These are phyloP conservation scores for Ennomos quercinarius DNA, from an alignment of 2,888 invertebrate species.

Conservation along the genomic window DNA sequence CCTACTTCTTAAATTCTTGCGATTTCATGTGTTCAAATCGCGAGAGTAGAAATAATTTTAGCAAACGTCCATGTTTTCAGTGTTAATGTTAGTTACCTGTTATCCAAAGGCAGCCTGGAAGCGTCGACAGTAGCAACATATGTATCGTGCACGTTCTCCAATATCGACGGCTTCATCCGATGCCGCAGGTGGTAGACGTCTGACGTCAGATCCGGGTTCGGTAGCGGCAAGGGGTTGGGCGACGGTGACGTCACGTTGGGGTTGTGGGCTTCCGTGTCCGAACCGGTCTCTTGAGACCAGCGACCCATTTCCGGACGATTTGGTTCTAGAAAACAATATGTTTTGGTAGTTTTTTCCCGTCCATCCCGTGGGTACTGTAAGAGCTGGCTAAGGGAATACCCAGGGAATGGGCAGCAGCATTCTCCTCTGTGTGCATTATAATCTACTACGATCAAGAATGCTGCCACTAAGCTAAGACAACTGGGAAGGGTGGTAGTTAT, in stretches of 20 bases:
- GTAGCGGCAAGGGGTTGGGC: conserved; percentile 90
- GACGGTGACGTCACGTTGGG: conserved; percentile 67
- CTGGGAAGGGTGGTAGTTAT: no score
- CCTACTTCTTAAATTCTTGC: no score
- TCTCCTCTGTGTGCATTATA: no score
- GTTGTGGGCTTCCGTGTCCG: conserved; percentile 88
- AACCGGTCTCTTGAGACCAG: conserved; percentile 93
- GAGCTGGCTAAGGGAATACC: no score
- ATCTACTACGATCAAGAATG: no score
- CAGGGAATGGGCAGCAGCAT: no score
- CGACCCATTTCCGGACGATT: conserved; percentile 78
- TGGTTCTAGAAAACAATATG: conserved; percentile 47
- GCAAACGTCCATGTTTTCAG: no score
- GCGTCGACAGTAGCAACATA: conserved; percentile 81
- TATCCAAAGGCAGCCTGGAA: conserved; percentile 71
- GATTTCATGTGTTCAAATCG: no score
- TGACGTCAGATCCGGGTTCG: conserved; percentile 91
- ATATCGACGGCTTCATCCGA: conserved; percentile 83
- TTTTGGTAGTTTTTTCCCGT: no score
- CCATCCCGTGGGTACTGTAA: no score
- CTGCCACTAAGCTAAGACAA: no score
- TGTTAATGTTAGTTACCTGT: conserved; percentile 56
- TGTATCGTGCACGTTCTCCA: conserved; percentile 86
- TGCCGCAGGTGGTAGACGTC: conserved; percentile 85
- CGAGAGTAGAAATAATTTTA: no score